Evolutionary conservation across 1,140 invertebrate genomes (phyloP), one percentile per base, ranked within the genome.

Genomic region (Orchestia grillus): DNA sequence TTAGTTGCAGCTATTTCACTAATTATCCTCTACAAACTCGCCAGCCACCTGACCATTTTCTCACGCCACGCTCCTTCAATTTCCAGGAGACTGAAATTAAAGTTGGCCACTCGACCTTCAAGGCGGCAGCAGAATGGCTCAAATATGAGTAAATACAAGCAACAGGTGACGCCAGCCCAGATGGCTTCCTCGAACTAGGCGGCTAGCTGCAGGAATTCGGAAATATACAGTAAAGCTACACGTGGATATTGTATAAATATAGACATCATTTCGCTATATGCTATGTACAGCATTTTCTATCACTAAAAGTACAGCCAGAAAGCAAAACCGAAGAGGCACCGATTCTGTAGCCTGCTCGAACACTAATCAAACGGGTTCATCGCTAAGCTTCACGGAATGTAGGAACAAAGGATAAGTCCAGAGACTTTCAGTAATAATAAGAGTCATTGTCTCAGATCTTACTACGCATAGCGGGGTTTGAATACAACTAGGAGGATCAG

Each of bases 201-300:
- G 11, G 11, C 1, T 28, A 77, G 28, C 11, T 19, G 19, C 6
- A 53, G 19, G 62, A 36, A 77, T 77, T 36, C 62, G 62, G 36
- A 77, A 77, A 77, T 77, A 77, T 77, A 77, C 62, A 77, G 11
- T 77, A 19, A 77, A 77, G 62, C 62, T 77, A 77, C 15, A 28
- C 62, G 62, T 77, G 62, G 62, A 77, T 77, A 77, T 77, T 44
- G 88, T 91, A 91, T 42, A 91, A 91, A 91, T 91, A 91, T 91
- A 91, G 88, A 91, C 88, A 91, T 91, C 88, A 91, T 91, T 91
- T 91, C 28, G 88, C 88, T 91, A 91, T 77, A 77, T 77, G 62
- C 15, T 77, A 77, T 77, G 62, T 77, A 77, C 62, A 77, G 62
- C 62, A 77, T 77, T 36, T 77, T 77, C 62, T 77, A 77, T 36